A percentile compares a stretch with the other conserved stretches of the same genome.
Evolutionary conservation across 2,113 vertebrate genomes (phyloP).

Genomic region (Pelodiscus sinensis): DNA sequence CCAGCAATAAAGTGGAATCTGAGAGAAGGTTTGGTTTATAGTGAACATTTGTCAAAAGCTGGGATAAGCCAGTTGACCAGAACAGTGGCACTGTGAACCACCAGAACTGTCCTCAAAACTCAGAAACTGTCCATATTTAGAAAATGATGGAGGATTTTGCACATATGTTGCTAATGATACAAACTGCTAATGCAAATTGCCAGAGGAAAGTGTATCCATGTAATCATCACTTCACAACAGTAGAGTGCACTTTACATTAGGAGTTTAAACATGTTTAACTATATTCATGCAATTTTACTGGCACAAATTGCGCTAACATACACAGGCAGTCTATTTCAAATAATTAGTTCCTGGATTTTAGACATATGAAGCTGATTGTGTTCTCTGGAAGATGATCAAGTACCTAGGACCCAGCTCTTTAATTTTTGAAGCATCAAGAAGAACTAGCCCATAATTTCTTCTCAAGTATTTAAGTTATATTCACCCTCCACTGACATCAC

Average conservation of each 20-base stretch:
- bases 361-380: background rate
- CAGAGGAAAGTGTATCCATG: background rate
- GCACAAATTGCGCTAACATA: background rate
- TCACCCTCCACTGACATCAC: background rate
- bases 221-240: background rate
- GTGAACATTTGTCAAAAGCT: conserved; percentile 15
- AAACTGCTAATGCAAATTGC: background rate
- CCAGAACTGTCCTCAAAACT: background rate
- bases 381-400: background rate
- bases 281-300: background rate
- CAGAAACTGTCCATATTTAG: fast-evolving
- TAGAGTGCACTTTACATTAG: background rate
- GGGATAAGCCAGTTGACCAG: conserved; percentile 35
- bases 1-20: conserved; percentile 30
- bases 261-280: background rate
- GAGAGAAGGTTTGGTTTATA: conserved; percentile 26
- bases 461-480: background rate
- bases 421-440: background rate
- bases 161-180: conserved; percentile 1
- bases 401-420: background rate
- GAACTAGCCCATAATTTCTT: background rate
- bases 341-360: background rate
- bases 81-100: background rate
- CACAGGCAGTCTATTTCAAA: background rate
- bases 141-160: background rate